These are phyloP conservation scores for Coreius guichenoti DNA, from an alignment of 2,797 vertebrate species.

Conservation along the genomic window DNA sequence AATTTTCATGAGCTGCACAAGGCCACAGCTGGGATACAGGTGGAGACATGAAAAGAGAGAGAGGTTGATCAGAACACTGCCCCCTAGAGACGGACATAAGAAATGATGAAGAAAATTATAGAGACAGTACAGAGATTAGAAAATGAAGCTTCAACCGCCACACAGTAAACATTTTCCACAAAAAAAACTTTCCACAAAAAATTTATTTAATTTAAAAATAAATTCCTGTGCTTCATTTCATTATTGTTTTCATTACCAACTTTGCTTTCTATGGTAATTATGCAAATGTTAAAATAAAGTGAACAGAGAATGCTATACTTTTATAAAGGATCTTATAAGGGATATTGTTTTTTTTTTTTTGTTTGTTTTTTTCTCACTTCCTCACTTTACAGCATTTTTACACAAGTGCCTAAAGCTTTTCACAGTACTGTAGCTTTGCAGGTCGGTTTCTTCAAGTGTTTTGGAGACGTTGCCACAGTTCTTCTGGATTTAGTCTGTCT, in stretches of 20 bases:
- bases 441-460: no score
- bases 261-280: not conserved
- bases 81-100: slow-evolving; percentile 51
- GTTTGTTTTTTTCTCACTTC: no score
- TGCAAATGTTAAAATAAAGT: not conserved
- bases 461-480: no score
- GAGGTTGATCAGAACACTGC: slow-evolving; percentile 46
- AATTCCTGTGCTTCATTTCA: no score
- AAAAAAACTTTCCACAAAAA: no score
- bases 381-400: no score
- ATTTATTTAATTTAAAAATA: no score
- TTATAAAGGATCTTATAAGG: not conserved
- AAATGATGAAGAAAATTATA: slow-evolving; percentile 3
- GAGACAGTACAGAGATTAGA: not conserved
- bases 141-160: not conserved
- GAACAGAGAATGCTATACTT: not conserved
- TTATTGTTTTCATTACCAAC: not conserved
- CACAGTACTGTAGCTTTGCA: no score
- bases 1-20: slow-evolving; percentile 76
- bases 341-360: no score
- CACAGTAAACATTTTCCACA: not conserved
- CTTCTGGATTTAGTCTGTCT: no score
- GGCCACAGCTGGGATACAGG: slow-evolving; percentile 79
- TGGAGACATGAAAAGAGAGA: slow-evolving; percentile 57
- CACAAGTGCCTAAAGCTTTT: no score